Base-by-base conservation (phyloP, 2,113 vertebrate genomes). In the Budorcas taxicolor region DNA sequence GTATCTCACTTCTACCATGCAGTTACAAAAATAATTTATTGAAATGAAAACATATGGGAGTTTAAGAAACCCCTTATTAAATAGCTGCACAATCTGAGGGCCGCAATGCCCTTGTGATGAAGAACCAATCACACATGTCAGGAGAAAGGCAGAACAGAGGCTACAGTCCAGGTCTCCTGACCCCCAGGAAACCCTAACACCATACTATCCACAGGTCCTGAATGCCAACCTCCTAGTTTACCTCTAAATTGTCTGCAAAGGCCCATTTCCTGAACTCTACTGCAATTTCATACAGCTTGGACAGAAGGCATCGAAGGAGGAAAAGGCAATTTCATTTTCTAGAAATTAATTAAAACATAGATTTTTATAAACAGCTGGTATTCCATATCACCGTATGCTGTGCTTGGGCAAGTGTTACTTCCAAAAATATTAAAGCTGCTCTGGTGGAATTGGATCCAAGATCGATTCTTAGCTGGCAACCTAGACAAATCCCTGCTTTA, bases 391-490 rank as follows among this genome's bases (percentile, higher is more conserved):
- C 94, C 17, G 29, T 97, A 97, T 97, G 96, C 74, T 98, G 36
- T 60, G 93, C 60, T 95, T 93, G 83, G 33, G 53, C 62, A 31
- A 97, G 78, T 1, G 12, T 60, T 95, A 81, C 80, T 97, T 97
- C 98, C 97, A 97, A 97, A 97, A 98, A 97, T 98, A 97, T 19
- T 85, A 52, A 96, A 92, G 87, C 91, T 97, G 89, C 89, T 86
- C 47, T 90, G 74, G 95, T 90, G 76, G 64, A 98, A 97, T 36
- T 86, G 52, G 95, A 97, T 96, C 62, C 17, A 7, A 96, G 80
- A 94, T 96, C n/a, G 5, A 97, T 95, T 85, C 45, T 64, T 95
- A 76, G 53, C 74, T 97, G 94, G 91, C 89, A 97, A 89, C 21
- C 67, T 91, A 82, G 29, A 55, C 1, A 40, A 91, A 91, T 40